phyloP scores from a whole-genome alignment of 2,888 invertebrate genomes.

The Cerastoderma edule region DNA sequence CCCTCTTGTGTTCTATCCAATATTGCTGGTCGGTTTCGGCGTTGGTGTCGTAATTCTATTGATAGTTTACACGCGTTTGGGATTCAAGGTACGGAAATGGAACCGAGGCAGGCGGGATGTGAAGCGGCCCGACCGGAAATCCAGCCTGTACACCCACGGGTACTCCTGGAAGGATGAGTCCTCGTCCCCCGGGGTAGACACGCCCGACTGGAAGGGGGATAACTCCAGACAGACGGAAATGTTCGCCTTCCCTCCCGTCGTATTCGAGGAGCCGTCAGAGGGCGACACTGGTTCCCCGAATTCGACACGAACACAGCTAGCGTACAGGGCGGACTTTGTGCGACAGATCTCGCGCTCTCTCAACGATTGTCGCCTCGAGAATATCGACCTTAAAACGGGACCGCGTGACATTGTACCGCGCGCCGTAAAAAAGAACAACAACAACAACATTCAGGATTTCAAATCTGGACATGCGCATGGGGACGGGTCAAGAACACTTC shows the following conservation, averaged over 20 bases:
- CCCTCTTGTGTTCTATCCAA: constrained; percentile 44
- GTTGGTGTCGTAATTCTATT: constrained; percentile 47
- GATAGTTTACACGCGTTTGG: constrained; percentile 49
- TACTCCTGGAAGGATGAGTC: constrained; percentile 12
- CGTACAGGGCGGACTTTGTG: constrained; percentile 35
- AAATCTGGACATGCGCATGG: constrained; percentile 13
- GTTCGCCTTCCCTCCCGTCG: constrained; percentile 27
- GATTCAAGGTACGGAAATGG: constrained; percentile 53
- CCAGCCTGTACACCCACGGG: constrained; percentile 28
- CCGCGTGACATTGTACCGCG: background rate
- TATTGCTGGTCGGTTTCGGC: constrained; percentile 46
- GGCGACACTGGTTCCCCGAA: background rate
- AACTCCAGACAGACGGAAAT: constrained; percentile 32
- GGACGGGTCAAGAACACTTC: constrained; percentile 50
- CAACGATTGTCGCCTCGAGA: constrained; percentile 35
- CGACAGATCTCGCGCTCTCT: constrained; percentile 52
- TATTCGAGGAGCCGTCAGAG: constrained; percentile 14
- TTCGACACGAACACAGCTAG: background rate
- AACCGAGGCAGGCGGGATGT: constrained; percentile 46
- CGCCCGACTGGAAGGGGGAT: constrained; percentile 31
- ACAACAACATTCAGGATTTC: background rate
- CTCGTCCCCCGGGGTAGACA: constrained; percentile 12
- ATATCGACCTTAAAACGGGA: constrained; percentile 3
- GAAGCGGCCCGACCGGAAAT: constrained; percentile 21
- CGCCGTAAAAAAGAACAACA: background rate